Conservation (phyloP, 2,113 vertebrate genomes). For the Tetraodon nigroviridis region DNA sequence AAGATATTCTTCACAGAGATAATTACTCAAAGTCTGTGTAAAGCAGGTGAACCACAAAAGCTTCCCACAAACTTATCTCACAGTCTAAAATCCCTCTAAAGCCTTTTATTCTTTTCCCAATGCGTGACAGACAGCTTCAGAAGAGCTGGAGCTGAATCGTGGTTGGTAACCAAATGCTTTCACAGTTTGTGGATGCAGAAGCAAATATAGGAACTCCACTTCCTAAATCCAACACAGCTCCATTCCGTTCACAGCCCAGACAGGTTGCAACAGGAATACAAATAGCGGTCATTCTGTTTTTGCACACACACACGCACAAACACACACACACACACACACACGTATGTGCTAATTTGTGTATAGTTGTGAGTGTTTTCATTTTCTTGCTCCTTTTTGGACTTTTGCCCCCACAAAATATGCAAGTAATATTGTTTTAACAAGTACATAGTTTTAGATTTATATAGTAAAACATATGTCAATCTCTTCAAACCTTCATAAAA, state of each 20-base stretch:
- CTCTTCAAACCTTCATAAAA: too few relatives aligned
- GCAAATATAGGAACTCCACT: constrained; percentile 32
- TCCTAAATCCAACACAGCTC: constrained; percentile 31
- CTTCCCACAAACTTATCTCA: neutral
- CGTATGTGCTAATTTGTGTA: too few relatives aligned
- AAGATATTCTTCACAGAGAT: constrained; percentile 6
- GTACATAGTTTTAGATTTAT: too few relatives aligned
- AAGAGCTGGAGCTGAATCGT: neutral
- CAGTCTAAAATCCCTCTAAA: neutral
- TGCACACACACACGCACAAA: too few relatives aligned
- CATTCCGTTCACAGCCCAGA: constrained; percentile 30
- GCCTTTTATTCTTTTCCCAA: neutral
- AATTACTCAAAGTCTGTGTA: constrained; percentile 9
- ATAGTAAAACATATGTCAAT: too few relatives aligned
- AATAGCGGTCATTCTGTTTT: constrained; percentile 13
- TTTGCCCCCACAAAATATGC: too few relatives aligned
- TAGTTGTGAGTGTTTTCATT: too few relatives aligned
- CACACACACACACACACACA: too few relatives aligned
- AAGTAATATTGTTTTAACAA: too few relatives aligned
- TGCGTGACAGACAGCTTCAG: constrained; percentile 14
- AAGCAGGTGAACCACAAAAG: neutral
- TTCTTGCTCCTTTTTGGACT: too few relatives aligned
- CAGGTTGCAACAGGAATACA: constrained; percentile 17
- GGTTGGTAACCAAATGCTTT: constrained; percentile 26
- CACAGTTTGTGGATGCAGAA: constrained; percentile 19